phyloP scores from a whole-genome alignment of 1,140 invertebrate species.

The Laodelphax striatellus region DNA sequence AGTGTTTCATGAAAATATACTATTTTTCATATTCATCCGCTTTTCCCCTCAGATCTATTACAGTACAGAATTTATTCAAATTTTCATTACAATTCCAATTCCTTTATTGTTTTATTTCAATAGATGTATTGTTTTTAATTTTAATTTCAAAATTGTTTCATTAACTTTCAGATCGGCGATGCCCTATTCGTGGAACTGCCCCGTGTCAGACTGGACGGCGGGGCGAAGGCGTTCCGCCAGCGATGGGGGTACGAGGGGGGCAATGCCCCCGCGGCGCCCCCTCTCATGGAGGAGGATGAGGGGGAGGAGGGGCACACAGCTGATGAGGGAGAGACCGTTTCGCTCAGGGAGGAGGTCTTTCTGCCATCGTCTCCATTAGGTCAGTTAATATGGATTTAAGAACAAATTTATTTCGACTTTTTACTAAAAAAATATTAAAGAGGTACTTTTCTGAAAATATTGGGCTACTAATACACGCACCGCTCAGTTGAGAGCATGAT shows the following conservation, averaged over 20 bases:
- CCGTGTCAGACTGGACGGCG: constrained; percentile 53
- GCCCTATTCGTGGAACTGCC: constrained; percentile 50
- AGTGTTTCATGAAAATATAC: no score
- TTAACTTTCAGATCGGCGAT: constrained; percentile 39
- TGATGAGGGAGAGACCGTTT: constrained; percentile 37
- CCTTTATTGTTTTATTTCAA: no score
- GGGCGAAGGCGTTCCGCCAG: constrained; percentile 43
- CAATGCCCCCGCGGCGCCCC: constrained; percentile 40
- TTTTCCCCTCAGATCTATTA: no score
- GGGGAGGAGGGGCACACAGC: constrained; percentile 44
- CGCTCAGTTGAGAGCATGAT: no score
- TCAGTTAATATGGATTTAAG: constrained; percentile 33
- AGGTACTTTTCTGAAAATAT: no score
- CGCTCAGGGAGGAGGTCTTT: constrained; percentile 34
- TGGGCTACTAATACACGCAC: no score
- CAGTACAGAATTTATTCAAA: no score
- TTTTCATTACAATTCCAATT: no score
- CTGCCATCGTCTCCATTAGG: constrained; percentile 41
- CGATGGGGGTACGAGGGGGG: constrained; percentile 46
- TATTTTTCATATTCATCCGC: no score
- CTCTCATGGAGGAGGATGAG: constrained; percentile 49
- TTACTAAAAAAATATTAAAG: no score
- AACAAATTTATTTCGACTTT: no score
- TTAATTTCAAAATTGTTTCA: not conserved
- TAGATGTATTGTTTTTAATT: no score